Base-by-base conservation (phyloP, 2,113 vertebrate genomes). In the Scatophagus argus region DNA sequence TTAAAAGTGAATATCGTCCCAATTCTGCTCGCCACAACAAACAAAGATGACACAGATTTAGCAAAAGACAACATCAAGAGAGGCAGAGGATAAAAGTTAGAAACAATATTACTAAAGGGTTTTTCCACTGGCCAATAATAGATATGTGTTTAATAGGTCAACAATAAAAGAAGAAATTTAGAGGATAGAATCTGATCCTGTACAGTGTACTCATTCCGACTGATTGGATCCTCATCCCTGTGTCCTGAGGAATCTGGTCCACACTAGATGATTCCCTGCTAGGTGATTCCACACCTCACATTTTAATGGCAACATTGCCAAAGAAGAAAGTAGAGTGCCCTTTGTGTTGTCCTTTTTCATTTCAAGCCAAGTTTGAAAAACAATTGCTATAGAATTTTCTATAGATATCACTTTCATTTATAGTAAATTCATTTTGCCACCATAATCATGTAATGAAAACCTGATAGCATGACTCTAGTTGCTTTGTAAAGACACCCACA, bases 1-100 rank as follows among this genome's bases (percentile, higher is more conserved):
- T 70, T 74, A 62, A 38, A 85, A 74, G 63, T 41, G 29, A 77
- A 70, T 41, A 65, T 63, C 21, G 36, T 16, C 34, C 41, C 74
- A 63, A 77, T 44, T 77, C 51, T 25, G 29, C 44, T 34, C 54
- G 70, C 39, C 25, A 25, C 71, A 55, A 46, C 72, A 49, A 84
- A 71, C 65, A 75, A 75, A 75, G 39, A 70, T 61, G 52, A 70
- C 49, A 65, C 62, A 63, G 38, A 67, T 63, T 56, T 8, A 60
- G 31, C n/a, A 27, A 71, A 66, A 70, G 44, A 31, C 12, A 47
- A 55, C 60, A 72, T 76, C 46, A 81, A 34, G 55, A 25, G 32
- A 70, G 60, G 56, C 32, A 31, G 54, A 64, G 44, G 43, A 63
- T 41, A 8, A 11, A 67, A 77, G 27, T 16, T 5, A 29, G 21